Conservation (phyloP, 2,113 vertebrate genomes). For the Cavia aperea region DNA sequence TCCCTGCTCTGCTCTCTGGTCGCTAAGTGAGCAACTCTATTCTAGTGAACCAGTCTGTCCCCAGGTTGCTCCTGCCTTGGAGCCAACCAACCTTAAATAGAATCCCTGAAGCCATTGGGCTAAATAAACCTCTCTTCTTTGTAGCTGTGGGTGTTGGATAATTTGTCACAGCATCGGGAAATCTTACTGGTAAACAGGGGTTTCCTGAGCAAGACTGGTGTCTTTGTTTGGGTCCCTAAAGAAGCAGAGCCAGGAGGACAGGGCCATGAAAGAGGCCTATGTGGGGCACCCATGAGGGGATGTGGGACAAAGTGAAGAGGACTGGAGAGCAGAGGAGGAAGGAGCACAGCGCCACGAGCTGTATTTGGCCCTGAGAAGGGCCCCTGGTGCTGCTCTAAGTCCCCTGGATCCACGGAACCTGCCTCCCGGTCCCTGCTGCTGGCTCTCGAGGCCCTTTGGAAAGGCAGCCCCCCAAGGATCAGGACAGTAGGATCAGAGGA, state of each 20-base stretch:
- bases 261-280: neutral
- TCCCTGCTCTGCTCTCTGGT: neutral
- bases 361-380: neutral
- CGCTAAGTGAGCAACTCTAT: neutral
- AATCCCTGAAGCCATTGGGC: neutral
- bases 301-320: neutral
- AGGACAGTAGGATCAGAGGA: neutral
- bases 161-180: neutral
- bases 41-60: neutral
- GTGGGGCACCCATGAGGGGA: neutral
- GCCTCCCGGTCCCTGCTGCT: neutral
- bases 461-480: neutral
- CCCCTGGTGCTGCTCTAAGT: too few relatives aligned
- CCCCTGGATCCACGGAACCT: neutral
- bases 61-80: neutral
- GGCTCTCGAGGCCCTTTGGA: neutral
- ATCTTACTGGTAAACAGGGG: neutral
- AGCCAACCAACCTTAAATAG: neutral
- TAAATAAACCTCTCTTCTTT: neutral
- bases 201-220: neutral
- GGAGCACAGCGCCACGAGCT: accelerated
- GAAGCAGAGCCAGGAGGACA: neutral
- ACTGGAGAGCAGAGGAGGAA: neutral
- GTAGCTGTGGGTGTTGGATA: neutral
- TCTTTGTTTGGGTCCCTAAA: neutral